Evolutionary conservation across 2,888 invertebrate genomes (phyloP).

Genomic region (Harpalus rubripes): DNA sequence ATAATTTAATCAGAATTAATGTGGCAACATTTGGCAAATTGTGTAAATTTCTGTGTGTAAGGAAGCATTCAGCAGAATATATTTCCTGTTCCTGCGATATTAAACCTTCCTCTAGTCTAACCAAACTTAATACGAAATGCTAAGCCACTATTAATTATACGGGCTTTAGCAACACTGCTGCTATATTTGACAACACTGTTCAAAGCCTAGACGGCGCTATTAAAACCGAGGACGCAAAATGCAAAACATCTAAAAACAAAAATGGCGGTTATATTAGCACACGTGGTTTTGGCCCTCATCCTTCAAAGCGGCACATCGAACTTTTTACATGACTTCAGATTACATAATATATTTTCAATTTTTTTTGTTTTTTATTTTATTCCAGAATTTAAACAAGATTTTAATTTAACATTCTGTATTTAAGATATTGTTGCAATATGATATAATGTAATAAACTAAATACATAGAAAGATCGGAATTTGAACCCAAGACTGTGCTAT

Average conservation of each 20-base stretch:
- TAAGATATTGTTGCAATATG: neutral
- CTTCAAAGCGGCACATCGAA: constrained; percentile 55
- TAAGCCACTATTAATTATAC: constrained; percentile 63
- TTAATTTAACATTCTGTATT: neutral
- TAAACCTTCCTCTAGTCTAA: constrained; percentile 27
- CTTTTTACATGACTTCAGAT: neutral
- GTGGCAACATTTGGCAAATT: constrained; percentile 22
- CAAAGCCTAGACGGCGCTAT: constrained; percentile 52
- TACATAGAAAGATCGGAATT: too few relatives aligned
- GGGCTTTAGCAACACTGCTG: constrained; percentile 47
- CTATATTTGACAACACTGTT: constrained; percentile 61
- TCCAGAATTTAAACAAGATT: neutral
- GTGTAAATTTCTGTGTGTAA: constrained; percentile 13
- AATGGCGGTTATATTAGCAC: constrained; percentile 65
- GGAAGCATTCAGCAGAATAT: constrained; percentile 43
- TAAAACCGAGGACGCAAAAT: constrained; percentile 64
- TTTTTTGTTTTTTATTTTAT: neutral
- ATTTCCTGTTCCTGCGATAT: constrained; percentile 47
- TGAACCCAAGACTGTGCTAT: too few relatives aligned
- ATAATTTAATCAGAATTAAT: constrained; percentile 5
- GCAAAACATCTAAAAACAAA: constrained; percentile 66
- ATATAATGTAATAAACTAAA: neutral
- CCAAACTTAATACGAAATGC: constrained; percentile 60
- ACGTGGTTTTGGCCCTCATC: constrained; percentile 40
- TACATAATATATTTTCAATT: neutral